These are phyloP conservation scores for Lycaena phlaeas DNA, from an alignment of 2,888 invertebrate genomes.

Conservation along the genomic window DNA sequence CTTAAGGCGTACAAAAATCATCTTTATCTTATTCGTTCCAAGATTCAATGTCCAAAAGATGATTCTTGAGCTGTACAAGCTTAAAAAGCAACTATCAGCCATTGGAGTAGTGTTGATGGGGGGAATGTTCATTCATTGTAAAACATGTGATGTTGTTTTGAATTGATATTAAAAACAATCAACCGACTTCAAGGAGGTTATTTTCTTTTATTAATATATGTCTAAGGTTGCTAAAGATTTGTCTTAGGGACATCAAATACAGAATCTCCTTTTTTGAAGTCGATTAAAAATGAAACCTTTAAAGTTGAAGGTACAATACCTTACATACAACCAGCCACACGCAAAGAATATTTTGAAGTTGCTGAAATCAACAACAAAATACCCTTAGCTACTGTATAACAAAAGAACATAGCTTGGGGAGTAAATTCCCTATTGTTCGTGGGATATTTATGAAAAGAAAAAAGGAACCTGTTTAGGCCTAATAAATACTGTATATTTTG, in stretches of 20 bases:
- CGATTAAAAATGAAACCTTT: conserved; percentile 45
- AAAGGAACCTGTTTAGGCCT: not conserved
- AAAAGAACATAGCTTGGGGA: conserved; percentile 3
- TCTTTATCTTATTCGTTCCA: conserved; percentile 10
- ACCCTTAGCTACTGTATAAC: conserved; percentile 23
- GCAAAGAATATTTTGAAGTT: conserved; percentile 88
- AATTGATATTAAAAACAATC: conserved; percentile 29
- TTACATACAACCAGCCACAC: conserved; percentile 89
- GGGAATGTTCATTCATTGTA: conserved; percentile 54
- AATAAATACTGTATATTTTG: not conserved
- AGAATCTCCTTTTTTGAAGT: conserved; percentile 7
- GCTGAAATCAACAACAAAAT: conserved; percentile 77
- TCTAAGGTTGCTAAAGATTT: no score
- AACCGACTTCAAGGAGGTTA: conserved; percentile 6
- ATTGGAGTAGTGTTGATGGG: conserved; percentile 34
- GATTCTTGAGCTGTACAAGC: conserved; percentile 14
- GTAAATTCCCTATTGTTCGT: not conserved
- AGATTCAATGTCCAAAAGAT: conserved; percentile 12
- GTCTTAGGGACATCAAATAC: no score
- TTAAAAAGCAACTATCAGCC: conserved; percentile 29
- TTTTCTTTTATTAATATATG: no score
- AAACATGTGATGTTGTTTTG: conserved; percentile 54
- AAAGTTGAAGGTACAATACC: conserved; percentile 75
- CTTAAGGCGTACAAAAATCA: conserved; percentile 11
- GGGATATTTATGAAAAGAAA: no score